These are phyloP conservation scores for Hippocampus abdominalis DNA, from an alignment of 2,113 vertebrate genomes.

Conservation along the genomic window DNA sequence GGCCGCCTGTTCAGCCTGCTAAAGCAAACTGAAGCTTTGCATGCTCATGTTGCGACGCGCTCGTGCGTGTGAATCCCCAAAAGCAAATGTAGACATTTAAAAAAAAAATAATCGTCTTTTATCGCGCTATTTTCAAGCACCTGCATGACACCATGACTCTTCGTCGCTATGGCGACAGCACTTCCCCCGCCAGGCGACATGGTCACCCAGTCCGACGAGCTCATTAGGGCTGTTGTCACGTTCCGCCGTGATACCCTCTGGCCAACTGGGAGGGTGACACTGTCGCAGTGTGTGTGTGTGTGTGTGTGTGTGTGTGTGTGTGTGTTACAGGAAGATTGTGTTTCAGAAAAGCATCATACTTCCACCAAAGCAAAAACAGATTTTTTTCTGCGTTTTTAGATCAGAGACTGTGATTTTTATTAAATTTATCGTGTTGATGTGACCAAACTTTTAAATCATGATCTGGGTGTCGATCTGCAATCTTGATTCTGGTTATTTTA, in stretches of 20 bases:
- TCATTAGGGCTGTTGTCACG: constrained; percentile 67
- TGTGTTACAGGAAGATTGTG: background rate
- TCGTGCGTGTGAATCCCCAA: constrained; percentile 1
- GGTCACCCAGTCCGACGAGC: constrained; percentile 63
- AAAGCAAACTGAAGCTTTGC: constrained; percentile 4
- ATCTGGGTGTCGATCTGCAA: background rate
- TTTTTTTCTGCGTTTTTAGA: background rate
- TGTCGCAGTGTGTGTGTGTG: constrained; percentile 16
- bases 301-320: background rate
- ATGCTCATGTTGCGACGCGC: background rate
- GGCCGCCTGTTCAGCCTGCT: constrained; percentile 26
- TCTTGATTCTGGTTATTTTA: background rate
- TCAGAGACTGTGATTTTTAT: background rate
- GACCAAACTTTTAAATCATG: background rate
- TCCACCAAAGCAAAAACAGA: background rate
- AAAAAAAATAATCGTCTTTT: background rate
- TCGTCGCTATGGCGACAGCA: constrained; percentile 61
- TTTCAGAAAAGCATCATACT: background rate
- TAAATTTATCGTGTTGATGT: background rate
- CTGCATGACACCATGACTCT: constrained; percentile 55
- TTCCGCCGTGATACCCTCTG: constrained; percentile 48
- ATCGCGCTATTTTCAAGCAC: constrained; percentile 46
- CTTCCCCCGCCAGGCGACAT: constrained; percentile 52
- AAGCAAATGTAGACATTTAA: constrained; percentile 24
- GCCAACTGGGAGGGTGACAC: constrained; percentile 66